A percentile compares a stretch with the other conserved stretches of the same genome.
Evolutionary conservation across 2,113 vertebrate species (phyloP).

Genomic region (Oreotrochilus melanogaster): DNA sequence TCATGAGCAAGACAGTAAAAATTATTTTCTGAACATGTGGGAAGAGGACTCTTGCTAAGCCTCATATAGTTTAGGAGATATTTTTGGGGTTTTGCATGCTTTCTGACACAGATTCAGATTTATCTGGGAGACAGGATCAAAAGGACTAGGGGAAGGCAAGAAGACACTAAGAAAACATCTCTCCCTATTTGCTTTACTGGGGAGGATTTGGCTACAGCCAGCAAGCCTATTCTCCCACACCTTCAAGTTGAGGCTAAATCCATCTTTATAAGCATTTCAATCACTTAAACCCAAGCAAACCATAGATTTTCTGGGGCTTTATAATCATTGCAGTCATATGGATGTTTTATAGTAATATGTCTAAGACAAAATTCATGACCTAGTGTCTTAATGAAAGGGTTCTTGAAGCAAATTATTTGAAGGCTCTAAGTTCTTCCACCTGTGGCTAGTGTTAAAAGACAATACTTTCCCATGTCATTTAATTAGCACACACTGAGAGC

Average conservation of each 20-base stretch:
- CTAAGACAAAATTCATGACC: not conserved
- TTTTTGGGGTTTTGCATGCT: not conserved
- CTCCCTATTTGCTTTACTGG: not conserved
- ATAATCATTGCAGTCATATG: not conserved
- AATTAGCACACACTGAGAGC: not conserved
- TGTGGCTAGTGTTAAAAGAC: not conserved
- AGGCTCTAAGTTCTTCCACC: not conserved
- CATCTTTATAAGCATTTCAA: not conserved
- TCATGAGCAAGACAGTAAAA: not conserved
- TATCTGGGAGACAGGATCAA: not conserved
- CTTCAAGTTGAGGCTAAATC: not conserved
- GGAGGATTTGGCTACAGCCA: not conserved
- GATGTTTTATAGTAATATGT: not conserved
- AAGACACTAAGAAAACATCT: not conserved
- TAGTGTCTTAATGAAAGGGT: not conserved
- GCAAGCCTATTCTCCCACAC: not conserved
- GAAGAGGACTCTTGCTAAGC: not conserved
- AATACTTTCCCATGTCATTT: not conserved
- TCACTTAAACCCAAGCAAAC: not conserved
- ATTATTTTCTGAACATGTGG: not conserved
- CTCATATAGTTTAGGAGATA: not conserved
- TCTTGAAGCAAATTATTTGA: not conserved
- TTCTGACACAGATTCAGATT: not conserved
- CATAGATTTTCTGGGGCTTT: not conserved
- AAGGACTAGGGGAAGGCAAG: not conserved